phyloP scores from a whole-genome alignment of 2,113 vertebrate species.

The Malaclemys terrapin region DNA sequence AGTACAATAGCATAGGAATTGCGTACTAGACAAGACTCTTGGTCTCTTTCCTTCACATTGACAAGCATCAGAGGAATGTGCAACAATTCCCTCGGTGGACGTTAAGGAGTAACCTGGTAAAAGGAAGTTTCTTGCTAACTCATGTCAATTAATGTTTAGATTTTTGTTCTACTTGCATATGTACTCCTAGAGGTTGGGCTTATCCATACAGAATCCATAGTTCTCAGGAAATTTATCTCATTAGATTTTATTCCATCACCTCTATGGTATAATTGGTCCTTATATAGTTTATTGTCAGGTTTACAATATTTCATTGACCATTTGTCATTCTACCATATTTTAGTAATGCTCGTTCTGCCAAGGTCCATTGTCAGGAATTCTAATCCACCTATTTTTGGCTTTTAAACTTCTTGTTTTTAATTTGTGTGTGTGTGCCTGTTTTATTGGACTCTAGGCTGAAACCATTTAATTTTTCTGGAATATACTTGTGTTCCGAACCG shows the following conservation, averaged over 20 bases:
- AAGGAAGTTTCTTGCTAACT: neutral
- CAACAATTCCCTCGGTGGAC: neutral
- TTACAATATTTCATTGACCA: neutral
- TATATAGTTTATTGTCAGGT: neutral
- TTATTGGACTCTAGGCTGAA: neutral
- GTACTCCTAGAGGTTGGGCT: neutral
- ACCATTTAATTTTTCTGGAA: neutral
- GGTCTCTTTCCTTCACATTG: fast-evolving
- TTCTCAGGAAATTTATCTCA: neutral
- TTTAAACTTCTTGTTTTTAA: neutral
- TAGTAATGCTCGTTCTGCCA: neutral
- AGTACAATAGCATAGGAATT: neutral
- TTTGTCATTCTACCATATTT: neutral
- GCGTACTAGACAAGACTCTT: neutral
- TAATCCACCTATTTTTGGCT: neutral
- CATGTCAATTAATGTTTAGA: neutral
- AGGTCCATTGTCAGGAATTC: neutral
- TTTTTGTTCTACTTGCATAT: neutral
- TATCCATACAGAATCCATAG: neutral
- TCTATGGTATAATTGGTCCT: neutral
- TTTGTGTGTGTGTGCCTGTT: neutral
- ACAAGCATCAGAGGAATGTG: slow-evolving; percentile 45
- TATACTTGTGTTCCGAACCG: neutral
- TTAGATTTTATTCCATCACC: neutral
- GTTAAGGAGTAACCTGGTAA: neutral